These are phyloP conservation scores for Cepphus grylle DNA, from an alignment of 2,113 vertebrate species.

Conservation along the genomic window DNA sequence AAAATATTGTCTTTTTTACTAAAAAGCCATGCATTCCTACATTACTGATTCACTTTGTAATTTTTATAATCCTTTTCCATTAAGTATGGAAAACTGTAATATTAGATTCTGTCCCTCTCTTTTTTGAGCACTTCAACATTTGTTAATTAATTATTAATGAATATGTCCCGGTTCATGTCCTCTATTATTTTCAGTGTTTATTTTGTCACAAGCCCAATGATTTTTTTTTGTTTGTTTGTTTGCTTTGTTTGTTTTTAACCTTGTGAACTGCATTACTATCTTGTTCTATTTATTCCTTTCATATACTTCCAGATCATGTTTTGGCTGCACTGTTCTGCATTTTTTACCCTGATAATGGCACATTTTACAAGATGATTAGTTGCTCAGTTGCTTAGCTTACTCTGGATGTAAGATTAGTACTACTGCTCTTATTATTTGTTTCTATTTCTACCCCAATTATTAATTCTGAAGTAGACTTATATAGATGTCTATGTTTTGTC, in stretches of 20 bases:
- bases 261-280: neutral
- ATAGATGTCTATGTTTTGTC: neutral
- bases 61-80: neutral
- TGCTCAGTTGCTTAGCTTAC: neutral
- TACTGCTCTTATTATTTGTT: neutral
- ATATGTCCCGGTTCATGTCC: neutral
- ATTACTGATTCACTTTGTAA: neutral
- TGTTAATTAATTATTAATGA: neutral
- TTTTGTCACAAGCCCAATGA: neutral
- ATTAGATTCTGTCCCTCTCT: neutral
- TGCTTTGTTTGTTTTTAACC: too few relatives aligned
- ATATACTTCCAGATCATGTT: neutral
- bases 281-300: neutral
- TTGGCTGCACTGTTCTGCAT: neutral
- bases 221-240: neutral
- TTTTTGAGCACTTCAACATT: neutral
- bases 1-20: neutral
- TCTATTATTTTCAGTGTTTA: neutral
- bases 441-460: neutral
- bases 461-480: neutral
- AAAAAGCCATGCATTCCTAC: neutral
- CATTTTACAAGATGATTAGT: neutral
- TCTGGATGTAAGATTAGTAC: neutral
- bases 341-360: neutral
- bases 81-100: neutral